phyloP scores from a whole-genome alignment of 2,888 invertebrate species.

The Tetrapedia diversipes region DNA sequence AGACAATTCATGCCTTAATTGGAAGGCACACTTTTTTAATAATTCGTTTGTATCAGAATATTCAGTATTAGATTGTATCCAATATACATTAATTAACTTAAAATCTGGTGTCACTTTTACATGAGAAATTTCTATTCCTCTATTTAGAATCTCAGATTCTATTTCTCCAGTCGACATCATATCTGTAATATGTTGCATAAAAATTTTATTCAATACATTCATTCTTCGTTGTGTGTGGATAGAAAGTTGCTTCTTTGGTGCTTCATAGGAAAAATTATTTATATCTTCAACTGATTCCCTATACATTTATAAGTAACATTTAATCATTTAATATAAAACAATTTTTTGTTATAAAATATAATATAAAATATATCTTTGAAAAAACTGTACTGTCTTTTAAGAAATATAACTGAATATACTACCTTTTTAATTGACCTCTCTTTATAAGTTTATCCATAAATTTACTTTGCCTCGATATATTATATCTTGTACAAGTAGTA shows the following conservation, averaged over 20 bases:
- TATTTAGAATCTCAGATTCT: slow-evolving; percentile 85
- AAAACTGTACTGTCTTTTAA: too few species aligned
- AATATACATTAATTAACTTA: slow-evolving; percentile 88
- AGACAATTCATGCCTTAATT: slow-evolving; percentile 89
- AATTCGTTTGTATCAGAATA: slow-evolving; percentile 79
- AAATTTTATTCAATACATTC: slow-evolving; percentile 90
- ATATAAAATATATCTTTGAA: not conserved
- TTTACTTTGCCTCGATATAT: slow-evolving; percentile 15
- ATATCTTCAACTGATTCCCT: not conserved
- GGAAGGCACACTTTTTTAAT: slow-evolving; percentile 85
- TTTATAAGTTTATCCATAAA: slow-evolving; percentile 44
- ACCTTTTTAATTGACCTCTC: slow-evolving; percentile 17
- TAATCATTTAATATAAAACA: slow-evolving; percentile 2
- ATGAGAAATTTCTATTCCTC: slow-evolving; percentile 89
- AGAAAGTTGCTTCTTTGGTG: slow-evolving; percentile 57
- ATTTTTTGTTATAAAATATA: not conserved
- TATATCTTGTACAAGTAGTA: not conserved
- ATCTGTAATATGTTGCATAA: slow-evolving; percentile 92
- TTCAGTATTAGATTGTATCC: slow-evolving; percentile 83
- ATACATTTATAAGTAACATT: not conserved
- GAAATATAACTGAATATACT: not conserved
- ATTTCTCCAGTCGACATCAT: slow-evolving; percentile 89
- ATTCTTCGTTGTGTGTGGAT: slow-evolving; percentile 86
- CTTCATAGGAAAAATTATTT: not conserved
- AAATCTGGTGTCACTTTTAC: slow-evolving; percentile 88